Percentiles rank a stretch among this genome's conserved stretches.
phyloP scores from a whole-genome alignment of 1,140 invertebrate species.

The Drosophila bipectinata region DNA sequence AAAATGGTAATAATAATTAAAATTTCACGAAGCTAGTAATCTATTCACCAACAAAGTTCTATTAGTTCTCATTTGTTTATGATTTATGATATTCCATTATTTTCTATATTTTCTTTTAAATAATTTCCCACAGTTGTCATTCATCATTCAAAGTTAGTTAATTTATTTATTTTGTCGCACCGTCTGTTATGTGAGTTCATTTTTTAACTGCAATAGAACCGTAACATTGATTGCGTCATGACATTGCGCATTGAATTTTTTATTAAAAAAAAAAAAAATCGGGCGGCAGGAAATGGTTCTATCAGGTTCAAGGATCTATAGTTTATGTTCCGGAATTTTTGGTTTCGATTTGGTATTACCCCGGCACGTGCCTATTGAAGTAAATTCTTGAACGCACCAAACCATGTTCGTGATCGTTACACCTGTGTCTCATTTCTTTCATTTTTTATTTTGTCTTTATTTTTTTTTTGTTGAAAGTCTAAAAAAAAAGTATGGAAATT shows the following conservation, averaged over 20 bases:
- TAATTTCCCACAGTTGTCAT: constrained; percentile 9
- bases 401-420: constrained; percentile 46
- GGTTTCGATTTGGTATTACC: not conserved
- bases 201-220: constrained; percentile 1
- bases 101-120: not conserved
- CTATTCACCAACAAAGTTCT: not conserved
- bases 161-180: constrained; percentile 19
- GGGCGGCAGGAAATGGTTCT: constrained; percentile 25
- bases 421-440: constrained; percentile 38
- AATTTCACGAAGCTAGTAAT: too few species aligned
- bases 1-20: too few species aligned
- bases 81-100: not conserved
- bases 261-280: not conserved
- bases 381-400: constrained; percentile 54
- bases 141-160: constrained; percentile 25
- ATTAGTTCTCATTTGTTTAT: not conserved
- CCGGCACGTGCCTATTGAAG: constrained; percentile 25
- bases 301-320: constrained; percentile 39
- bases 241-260: constrained; percentile 1
- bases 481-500: constrained; percentile 54
- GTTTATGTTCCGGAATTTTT: constrained; percentile 12
- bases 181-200: not conserved
- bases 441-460: not conserved
- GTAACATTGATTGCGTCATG: constrained; percentile 26
- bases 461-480: not conserved